These are phyloP conservation scores for Chaetogeoica ovagalla DNA, from an alignment of 2,888 invertebrate genomes.

Conservation along the genomic window DNA sequence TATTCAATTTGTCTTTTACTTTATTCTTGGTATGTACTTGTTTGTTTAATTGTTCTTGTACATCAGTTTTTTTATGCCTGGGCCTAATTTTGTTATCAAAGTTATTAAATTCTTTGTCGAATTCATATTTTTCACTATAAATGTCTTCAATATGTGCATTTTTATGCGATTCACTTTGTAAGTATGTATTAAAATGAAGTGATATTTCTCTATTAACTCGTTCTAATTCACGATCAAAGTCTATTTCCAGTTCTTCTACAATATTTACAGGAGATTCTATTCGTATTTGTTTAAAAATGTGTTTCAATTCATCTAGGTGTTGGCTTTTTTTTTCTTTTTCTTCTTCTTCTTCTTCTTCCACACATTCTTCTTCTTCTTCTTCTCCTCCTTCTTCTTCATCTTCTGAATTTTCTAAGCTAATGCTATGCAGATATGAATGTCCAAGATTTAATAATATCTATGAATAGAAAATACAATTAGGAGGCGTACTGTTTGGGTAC, in stretches of 20 bases:
- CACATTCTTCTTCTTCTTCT: neutral
- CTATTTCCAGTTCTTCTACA: neutral
- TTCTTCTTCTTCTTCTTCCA: neutral
- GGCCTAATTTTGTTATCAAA: neutral
- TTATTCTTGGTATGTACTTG: neutral
- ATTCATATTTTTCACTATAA: neutral
- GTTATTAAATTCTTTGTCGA: neutral
- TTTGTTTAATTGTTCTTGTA: neutral
- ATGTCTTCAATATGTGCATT: neutral
- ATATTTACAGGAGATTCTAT: neutral
- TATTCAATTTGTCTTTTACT: neutral
- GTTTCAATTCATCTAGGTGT: neutral
- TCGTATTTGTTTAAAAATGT: neutral
- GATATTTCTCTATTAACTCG: neutral
- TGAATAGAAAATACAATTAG: neutral
- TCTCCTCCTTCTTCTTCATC: constrained; percentile 20
- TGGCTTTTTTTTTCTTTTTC: neutral
- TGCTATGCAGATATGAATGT: constrained; percentile 9
- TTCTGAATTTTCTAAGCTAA: constrained; percentile 38
- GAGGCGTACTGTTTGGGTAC: neutral
- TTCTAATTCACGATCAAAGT: neutral
- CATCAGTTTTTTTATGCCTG: neutral
- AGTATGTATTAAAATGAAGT: neutral
- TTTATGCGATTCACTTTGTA: neutral
- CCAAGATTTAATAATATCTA: constrained; percentile 26